Evolutionary conservation across 37 sponge, comb jelly and placozoan species (phyloP).

Genomic region (Eunapius fragilis): DNA sequence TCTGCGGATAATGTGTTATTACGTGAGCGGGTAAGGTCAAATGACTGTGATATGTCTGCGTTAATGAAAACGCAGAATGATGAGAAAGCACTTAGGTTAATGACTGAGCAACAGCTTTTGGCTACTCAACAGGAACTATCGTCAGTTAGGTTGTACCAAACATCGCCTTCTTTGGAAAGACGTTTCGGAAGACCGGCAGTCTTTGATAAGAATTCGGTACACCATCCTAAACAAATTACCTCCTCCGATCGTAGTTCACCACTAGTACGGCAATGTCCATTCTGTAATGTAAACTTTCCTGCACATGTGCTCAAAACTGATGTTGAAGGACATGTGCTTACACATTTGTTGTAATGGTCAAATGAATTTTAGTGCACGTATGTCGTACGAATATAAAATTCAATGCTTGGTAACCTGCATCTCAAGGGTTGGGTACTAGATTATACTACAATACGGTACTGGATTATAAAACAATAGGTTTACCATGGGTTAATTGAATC

Average conservation of each 20-base stretch:
- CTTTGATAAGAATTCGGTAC: background rate
- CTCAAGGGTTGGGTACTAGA: no score
- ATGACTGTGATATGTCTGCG: background rate
- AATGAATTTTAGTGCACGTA: no score
- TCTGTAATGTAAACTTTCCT: constrained; percentile 2
- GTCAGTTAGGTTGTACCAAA: background rate
- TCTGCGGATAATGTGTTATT: background rate
- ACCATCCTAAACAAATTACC: background rate
- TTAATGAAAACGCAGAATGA: background rate
- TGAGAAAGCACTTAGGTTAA: background rate
- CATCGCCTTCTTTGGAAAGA: background rate
- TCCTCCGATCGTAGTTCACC: no score
- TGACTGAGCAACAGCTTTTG: background rate
- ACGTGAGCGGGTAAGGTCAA: background rate
- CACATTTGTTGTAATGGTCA: no score
- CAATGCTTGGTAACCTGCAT: no score
- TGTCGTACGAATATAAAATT: no score
- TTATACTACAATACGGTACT: no score
- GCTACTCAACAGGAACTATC: background rate
- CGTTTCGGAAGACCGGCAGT: background rate
- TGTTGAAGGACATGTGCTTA: constrained; percentile 2
- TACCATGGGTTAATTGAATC: no score
- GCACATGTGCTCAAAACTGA: background rate
- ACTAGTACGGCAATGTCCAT: background rate
- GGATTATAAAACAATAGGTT: no score